phyloP scores from a whole-genome alignment of 2,797 vertebrate genomes.

The Sylvia borin region DNA sequence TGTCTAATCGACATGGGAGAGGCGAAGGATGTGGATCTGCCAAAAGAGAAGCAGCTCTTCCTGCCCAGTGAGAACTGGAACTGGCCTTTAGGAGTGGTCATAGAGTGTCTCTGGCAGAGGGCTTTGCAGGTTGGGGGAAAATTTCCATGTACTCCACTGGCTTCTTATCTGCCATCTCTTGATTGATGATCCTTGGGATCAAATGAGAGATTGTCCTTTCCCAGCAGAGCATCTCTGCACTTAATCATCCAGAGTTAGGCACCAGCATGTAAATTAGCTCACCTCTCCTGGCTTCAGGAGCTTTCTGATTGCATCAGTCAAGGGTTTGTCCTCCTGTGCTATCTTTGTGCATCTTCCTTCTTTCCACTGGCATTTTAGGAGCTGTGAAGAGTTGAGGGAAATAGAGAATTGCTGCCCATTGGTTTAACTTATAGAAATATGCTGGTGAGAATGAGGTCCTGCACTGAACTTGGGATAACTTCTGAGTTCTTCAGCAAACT shows the following conservation, averaged over 20 bases:
- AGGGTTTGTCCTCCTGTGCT: not conserved
- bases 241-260: constrained; percentile 47
- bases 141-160: not conserved
- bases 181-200: constrained; percentile 46
- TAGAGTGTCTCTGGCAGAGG: not conserved
- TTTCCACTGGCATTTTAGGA: not conserved
- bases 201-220: constrained; percentile 52
- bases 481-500: not conserved
- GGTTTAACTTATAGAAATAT: not conserved
- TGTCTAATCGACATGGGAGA: not conserved
- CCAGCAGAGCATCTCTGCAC: constrained; percentile 50
- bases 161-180: constrained; percentile 41
- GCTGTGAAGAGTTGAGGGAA: not conserved
- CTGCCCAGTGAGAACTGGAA: not conserved
- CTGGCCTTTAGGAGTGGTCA: not conserved
- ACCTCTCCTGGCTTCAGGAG: constrained; percentile 27
- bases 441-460: not conserved
- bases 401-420: not conserved
- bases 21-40: not conserved
- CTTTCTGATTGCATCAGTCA: constrained; percentile 14
- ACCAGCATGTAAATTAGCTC: constrained; percentile 46
- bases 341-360: not conserved
- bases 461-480: not conserved
- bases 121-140: not conserved
- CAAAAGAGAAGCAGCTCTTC: constrained; percentile 13